A percentile compares a stretch with the other conserved stretches of the same genome.
These are phyloP conservation scores for Tipula confusa DNA, from an alignment of 2,888 invertebrate genomes.

Conservation along the genomic window DNA sequence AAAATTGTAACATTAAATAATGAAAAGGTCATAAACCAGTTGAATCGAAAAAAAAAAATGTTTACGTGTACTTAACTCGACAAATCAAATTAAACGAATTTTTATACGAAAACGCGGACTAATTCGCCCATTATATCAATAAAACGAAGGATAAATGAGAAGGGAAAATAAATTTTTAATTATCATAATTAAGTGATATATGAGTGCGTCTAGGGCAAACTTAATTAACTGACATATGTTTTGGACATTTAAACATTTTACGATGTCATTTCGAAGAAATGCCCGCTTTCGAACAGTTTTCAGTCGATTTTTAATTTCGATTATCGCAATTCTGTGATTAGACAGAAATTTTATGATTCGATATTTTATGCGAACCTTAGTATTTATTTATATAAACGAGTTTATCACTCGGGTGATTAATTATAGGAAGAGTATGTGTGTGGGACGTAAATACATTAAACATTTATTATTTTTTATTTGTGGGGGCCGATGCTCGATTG, in stretches of 20 bases:
- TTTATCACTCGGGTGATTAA: too few species aligned
- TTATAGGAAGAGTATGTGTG: too few species aligned
- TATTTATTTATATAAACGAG: too few species aligned
- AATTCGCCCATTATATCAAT: neutral
- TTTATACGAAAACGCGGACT: neutral
- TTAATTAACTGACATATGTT: neutral
- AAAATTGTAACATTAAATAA: neutral
- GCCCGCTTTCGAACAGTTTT: too few species aligned
- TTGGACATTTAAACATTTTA: neutral
- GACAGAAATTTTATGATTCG: too few species aligned
- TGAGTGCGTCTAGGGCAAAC: neutral
- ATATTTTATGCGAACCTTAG: too few species aligned
- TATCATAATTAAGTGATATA: neutral
- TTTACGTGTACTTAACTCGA: neutral
- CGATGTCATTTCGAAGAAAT: neutral
- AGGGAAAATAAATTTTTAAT: neutral
- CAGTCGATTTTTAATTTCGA: too few species aligned
- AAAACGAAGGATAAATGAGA: neutral
- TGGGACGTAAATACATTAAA: too few species aligned
- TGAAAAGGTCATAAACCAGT: neutral
- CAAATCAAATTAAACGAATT: neutral
- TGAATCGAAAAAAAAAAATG: neutral
- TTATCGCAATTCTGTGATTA: too few species aligned
- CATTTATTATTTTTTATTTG: too few species aligned
- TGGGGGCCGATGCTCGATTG: too few species aligned